These are phyloP conservation scores for Ophiothrix spiculata DNA, from an alignment of 35 echinoderm and acorn worm genomes.

Conservation along the genomic window DNA sequence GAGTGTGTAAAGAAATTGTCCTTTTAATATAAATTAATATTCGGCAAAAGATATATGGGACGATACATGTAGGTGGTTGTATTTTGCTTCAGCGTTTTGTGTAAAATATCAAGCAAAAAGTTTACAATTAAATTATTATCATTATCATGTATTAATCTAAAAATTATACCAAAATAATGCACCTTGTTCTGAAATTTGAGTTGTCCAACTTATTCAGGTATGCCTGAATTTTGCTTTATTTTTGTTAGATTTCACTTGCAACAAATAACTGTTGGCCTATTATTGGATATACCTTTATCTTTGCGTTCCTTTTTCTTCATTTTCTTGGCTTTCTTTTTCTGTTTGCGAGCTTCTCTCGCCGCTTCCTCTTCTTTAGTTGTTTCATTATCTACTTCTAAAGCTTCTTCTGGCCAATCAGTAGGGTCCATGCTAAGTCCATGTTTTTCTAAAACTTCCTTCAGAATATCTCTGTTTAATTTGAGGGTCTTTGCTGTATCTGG, in stretches of 20 bases:
- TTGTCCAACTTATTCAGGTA: too few species aligned
- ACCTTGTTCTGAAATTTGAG: neutral
- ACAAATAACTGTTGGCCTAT: neutral
- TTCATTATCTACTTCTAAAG: neutral
- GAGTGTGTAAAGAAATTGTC: too few species aligned
- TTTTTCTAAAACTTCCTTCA: neutral
- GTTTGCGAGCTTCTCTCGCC: neutral
- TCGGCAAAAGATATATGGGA: too few species aligned
- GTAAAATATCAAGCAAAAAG: neutral
- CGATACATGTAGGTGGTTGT: too few species aligned
- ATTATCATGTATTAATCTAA: neutral
- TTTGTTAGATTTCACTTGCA: too few species aligned
- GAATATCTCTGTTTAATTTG: neutral
- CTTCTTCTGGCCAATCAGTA: neutral
- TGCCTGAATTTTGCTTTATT: too few species aligned
- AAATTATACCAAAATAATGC: neutral
- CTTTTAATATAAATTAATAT: too few species aligned
- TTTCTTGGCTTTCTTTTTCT: conserved; percentile 9
- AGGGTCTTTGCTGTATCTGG: neutral
- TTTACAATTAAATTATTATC: neutral
- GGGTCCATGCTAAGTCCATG: neutral
- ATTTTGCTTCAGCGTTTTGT: neutral
- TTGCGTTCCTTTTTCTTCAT: neutral
- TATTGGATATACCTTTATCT: neutral
- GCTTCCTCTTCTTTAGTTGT: neutral